A percentile compares a stretch with the other conserved stretches of the same genome.
Evolutionary conservation across 1,140 invertebrate genomes (phyloP).

Genomic region (Pectinophora gossypiella): DNA sequence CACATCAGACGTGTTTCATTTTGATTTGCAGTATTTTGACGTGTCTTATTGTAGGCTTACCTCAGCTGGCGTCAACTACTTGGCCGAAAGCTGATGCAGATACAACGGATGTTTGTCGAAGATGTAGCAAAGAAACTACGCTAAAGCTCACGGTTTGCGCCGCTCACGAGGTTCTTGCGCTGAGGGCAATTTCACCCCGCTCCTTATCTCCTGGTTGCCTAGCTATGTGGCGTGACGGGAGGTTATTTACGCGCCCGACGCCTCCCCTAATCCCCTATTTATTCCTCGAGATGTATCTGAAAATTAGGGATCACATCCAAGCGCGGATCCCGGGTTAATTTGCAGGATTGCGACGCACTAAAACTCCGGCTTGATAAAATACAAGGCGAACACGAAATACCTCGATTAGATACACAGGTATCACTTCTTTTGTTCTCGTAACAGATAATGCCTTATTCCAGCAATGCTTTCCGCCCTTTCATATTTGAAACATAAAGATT

Average conservation of each 20-base stretch:
- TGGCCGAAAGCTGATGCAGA: no score
- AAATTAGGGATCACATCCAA: conserved; percentile 72
- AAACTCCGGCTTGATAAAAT: conserved; percentile 20
- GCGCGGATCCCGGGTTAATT: conserved; percentile 56
- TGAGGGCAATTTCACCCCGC: conserved; percentile 43
- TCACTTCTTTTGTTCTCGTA: conserved; percentile 8
- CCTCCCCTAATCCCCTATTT: conserved; percentile 71
- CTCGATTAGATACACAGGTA: conserved; percentile 20
- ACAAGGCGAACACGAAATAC: conserved; percentile 19
- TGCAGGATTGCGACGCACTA: conserved; percentile 37
- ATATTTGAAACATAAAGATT: conserved; percentile 9
- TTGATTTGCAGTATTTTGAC: no score
- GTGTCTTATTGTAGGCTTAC: no score
- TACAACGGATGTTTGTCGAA: no score
- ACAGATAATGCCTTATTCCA: conserved; percentile 18
- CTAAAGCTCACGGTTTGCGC: neutral
- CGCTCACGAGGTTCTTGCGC: neutral
- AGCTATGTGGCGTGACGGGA: conserved; percentile 43
- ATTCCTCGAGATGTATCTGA: conserved; percentile 70
- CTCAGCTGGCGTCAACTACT: no score
- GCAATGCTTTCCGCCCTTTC: conserved; percentile 8
- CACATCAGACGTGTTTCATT: no score
- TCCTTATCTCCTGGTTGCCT: conserved; percentile 49
- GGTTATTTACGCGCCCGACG: conserved; percentile 63
- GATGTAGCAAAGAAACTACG: neutral